Evolutionary conservation across 1,140 invertebrate genomes (phyloP).

Genomic region (Drosophila subobscura): DNA sequence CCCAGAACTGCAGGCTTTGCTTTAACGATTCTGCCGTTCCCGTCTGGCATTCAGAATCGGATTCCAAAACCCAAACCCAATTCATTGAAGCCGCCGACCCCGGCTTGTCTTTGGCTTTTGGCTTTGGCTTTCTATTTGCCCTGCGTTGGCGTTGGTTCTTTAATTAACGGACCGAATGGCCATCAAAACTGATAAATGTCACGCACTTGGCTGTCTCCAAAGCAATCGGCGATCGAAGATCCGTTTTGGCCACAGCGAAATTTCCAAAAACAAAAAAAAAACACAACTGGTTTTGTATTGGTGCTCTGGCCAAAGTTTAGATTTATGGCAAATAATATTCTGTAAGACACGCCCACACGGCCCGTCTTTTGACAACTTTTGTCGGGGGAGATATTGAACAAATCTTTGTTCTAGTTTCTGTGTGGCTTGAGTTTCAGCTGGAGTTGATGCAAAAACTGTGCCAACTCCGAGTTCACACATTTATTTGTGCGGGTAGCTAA

Average conservation of each 20-base stretch:
- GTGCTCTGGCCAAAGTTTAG: constrained; percentile 24
- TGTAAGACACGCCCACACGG: constrained; percentile 53
- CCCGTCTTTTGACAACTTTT: constrained; percentile 22
- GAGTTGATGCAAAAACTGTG: too few relatives aligned
- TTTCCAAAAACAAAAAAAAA: constrained; percentile 30
- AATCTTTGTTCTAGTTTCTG: too few relatives aligned
- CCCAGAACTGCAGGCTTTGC: constrained; percentile 29
- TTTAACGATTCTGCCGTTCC: constrained; percentile 24
- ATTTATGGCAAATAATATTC: constrained; percentile 36
- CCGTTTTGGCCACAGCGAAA: constrained; percentile 45
- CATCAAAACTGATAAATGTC: constrained; percentile 76
- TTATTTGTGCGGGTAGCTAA: background rate
- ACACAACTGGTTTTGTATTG: constrained; percentile 50
- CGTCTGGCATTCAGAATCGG: constrained; percentile 32
- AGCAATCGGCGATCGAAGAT: constrained; percentile 24
- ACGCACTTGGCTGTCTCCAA: constrained; percentile 47
- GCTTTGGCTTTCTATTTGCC: constrained; percentile 64
- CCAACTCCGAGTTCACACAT: background rate
- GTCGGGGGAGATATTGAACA: background rate
- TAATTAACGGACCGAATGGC: constrained; percentile 65
- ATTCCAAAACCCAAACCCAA: constrained; percentile 6
- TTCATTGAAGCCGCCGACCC: constrained; percentile 54
- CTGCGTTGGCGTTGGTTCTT: constrained; percentile 58
- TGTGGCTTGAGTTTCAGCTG: too few relatives aligned
- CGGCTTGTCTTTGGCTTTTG: background rate